Evolutionary conservation across 2,888 invertebrate species (phyloP), one percentile per base, ranked within the genome.

Genomic region (Nebria brevicollis): DNA sequence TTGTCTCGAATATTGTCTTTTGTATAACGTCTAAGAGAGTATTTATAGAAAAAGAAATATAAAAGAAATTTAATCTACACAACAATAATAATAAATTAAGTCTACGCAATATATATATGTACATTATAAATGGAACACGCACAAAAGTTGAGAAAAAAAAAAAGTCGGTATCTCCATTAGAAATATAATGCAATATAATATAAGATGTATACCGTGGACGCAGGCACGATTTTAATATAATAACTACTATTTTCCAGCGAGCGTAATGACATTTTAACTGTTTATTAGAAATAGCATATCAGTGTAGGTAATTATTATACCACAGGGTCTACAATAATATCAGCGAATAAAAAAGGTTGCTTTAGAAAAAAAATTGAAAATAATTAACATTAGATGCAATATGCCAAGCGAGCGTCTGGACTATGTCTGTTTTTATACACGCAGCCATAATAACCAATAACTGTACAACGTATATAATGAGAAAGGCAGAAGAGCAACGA

Each of bases 241-340:
- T 54, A 54, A 54, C 54, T 54, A 54, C 11, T 54, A 54, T 54
- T 54, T 54, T 54, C 54, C 54, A 54, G 54, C 13, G 54, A 54
- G 54, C 54, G 70, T 70, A 70, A 70, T 70, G 70, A 70, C 70
- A 70, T 70, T 70, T 20, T 70, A 70, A 70, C 70, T 70, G 70
- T 70, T 70, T 20, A 70, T 70, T 70, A 70, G 70, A 70, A 70
- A 54, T 54, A 54, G 54, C 54, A 54, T 54, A 54, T 54, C 54
- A 54, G 54, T 54, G 54, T 54, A 54, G 54, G 54, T 54, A 54
- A 54, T 54, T 54, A 54, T 54, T 54, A 13, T 54, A 54, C 54
- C 54, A 54, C 54, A 54, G 54, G 54, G 54, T 8, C 54, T 54
- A 54, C 54, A 54, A 54, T 54, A 54, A 54, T 54, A 54, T 13